Conservation (phyloP, 2,797 vertebrate species). For the Leuciscus waleckii region DNA sequence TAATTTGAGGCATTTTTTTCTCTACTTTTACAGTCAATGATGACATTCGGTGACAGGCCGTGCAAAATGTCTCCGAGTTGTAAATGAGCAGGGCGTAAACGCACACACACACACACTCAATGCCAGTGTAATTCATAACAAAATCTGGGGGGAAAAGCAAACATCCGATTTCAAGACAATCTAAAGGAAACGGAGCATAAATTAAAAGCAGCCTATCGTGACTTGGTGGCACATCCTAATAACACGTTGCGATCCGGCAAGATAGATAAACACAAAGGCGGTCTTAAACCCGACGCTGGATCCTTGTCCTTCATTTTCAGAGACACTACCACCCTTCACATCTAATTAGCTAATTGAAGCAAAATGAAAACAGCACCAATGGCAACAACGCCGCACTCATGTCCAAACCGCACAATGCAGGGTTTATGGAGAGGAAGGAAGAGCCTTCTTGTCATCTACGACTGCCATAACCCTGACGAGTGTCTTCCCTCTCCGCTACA, state of each 20-base stretch:
- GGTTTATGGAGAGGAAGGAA: constrained; percentile 70
- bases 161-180: constrained; percentile 13
- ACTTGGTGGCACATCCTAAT: constrained; percentile 49
- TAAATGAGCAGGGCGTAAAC: constrained; percentile 48
- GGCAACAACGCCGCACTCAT: constrained; percentile 74
- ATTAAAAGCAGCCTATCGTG: constrained; percentile 53
- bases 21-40: constrained; percentile 77
- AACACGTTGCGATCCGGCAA: constrained; percentile 49
- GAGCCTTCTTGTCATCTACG: constrained; percentile 69
- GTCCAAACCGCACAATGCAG: constrained; percentile 76
- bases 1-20: constrained; percentile 81
- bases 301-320: constrained; percentile 77
- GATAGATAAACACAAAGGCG: constrained; percentile 69
- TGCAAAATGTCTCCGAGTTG: constrained; percentile 61
- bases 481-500: constrained; percentile 64
- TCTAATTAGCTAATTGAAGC: constrained; percentile 83
- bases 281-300: constrained; percentile 68
- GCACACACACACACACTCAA: constrained; percentile 13
- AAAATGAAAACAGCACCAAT: constrained; percentile 79
- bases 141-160: neutral
- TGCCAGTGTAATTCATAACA: constrained; percentile 7
- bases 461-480: constrained; percentile 71
- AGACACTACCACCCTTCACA: constrained; percentile 75
- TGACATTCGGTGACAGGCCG: constrained; percentile 81
- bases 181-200: constrained; percentile 32